Evolutionary conservation across 64 coral and sea anemone genomes (phyloP), one percentile per base, ranked within the genome.

Genomic region (Astreopora myriophthalma): DNA sequence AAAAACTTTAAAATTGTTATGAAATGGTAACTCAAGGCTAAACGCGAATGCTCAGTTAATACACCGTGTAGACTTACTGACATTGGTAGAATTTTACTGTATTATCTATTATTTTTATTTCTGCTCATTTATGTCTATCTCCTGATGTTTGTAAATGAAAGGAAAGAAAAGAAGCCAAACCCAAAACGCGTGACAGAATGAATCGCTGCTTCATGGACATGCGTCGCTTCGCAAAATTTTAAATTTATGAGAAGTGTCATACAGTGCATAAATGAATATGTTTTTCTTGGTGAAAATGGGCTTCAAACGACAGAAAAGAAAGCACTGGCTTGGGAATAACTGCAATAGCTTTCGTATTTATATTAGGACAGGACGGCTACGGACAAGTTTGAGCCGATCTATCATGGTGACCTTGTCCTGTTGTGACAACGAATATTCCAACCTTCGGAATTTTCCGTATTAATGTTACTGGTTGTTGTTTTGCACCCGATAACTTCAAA

Each of bases 391-490:
- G 16, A 7, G 52, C 11, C 34, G 20, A 65, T 20, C 55, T 62
- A 31, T 38, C 48, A 58, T 28, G 29, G 28, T 58, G 30, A n/a
- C n/a, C n/a, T n/a, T n/a, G n/a, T n/a, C n/a, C n/a, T n/a, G n/a
- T n/a, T n/a, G n/a, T n/a, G n/a, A 58, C 0, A 34, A 58, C 51
- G 5, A 78, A 29, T 78, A 78, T 28, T 34, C 6, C 19, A 35
- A 51, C 10, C 49, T 80, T 80, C 30, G 76, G 79, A 25, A 83
- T 64, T 83, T 65, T 83, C n/a, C 52, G 52, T 19, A 35, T 38
- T 12, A 38, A 83, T 36, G 16, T 71, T 11, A 33, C 2, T 33
- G 6, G 27, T 11, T 8, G 25, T 9, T 9, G 22, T 10, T 65
- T 24, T 17, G 62, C 29, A 32, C 10, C 33, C 32, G 10, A 33